These are phyloP conservation scores for Micromys minutus DNA, from an alignment of 2,113 vertebrate genomes.

Conservation along the genomic window DNA sequence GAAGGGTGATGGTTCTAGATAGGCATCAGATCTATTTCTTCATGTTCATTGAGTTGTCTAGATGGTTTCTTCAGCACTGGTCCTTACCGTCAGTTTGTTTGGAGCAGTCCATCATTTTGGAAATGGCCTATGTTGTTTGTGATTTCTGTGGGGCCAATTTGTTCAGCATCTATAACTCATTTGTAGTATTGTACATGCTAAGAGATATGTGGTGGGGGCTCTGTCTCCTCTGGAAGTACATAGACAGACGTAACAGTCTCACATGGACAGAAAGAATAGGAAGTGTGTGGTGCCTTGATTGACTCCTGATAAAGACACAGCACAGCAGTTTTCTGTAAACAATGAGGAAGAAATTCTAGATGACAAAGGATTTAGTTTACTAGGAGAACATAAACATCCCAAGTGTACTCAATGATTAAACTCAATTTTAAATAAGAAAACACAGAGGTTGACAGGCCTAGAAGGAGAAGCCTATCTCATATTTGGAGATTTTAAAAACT, in stretches of 20 bases:
- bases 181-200: neutral
- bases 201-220: neutral
- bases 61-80: neutral
- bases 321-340: neutral
- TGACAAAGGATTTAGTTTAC: neutral
- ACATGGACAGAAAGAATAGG: too few relatives aligned
- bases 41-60: neutral
- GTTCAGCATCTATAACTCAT: neutral
- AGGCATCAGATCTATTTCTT: neutral
- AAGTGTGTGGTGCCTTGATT: neutral
- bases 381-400: neutral
- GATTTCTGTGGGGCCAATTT: neutral
- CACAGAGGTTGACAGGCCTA: neutral
- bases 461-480: neutral
- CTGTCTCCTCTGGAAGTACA: too few relatives aligned
- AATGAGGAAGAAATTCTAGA: neutral
- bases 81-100: neutral
- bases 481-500: neutral
- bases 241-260: too few relatives aligned
- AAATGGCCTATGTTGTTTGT: too few relatives aligned
- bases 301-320: too few relatives aligned
- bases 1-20: neutral
- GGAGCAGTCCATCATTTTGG: neutral
- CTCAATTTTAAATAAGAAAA: neutral
- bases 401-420: neutral